Conservation (phyloP, 2,888 invertebrate genomes). For the Nipponacmea schrenckii region DNA sequence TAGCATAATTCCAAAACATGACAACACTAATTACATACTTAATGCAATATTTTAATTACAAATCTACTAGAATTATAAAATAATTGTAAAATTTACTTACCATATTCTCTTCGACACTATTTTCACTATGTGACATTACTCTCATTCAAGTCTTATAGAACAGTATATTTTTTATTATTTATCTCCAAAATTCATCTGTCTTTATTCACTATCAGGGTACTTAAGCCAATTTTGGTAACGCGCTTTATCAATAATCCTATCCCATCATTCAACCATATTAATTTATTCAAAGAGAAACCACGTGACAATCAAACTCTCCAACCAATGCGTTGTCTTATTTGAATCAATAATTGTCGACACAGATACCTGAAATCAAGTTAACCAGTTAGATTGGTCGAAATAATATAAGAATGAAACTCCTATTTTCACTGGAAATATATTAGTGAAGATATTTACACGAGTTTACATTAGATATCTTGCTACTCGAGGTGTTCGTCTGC, state of each 20-base stretch:
- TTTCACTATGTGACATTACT: constrained; percentile 31
- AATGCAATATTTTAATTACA: no score
- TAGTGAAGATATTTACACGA: not conserved
- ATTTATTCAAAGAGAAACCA: constrained; percentile 47
- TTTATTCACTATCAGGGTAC: constrained; percentile 23
- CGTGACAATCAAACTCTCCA: constrained; percentile 37
- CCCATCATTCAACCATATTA: constrained; percentile 55
- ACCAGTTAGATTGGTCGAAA: not conserved
- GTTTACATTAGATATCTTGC: not conserved
- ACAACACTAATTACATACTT: no score
- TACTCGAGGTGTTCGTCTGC: no score
- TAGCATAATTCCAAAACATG: no score
- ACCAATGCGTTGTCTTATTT: constrained; percentile 2
- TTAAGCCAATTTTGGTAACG: constrained; percentile 39
- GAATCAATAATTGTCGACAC: constrained; percentile 1
- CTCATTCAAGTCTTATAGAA: constrained; percentile 11
- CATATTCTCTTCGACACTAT: constrained; percentile 29
- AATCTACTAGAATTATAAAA: not conserved
- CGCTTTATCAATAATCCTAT: constrained; percentile 54
- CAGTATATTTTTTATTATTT: constrained; percentile 16
- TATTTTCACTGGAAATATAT: not conserved
- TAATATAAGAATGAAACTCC: constrained; percentile 2
- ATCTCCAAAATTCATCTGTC: not conserved
- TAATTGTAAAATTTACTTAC: constrained; percentile 25
- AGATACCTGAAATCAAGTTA: not conserved